Conservation (phyloP, 2,113 vertebrate genomes). For the Lophura nycthemera region DNA sequence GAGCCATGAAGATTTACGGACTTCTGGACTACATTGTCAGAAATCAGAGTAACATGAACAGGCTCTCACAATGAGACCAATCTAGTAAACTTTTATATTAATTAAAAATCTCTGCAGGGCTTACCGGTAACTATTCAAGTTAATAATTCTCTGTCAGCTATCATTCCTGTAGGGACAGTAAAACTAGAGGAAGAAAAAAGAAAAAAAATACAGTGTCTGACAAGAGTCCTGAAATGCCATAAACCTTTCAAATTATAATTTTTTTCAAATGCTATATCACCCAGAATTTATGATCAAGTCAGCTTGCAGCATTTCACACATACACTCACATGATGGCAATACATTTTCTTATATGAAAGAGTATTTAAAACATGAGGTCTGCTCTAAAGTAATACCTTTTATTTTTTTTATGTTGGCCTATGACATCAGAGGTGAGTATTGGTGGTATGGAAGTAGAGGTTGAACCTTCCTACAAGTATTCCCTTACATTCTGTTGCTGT, state of each 20-base stretch:
- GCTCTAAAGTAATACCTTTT: neutral
- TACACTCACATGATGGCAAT: neutral
- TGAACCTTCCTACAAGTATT: neutral
- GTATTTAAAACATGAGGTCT: neutral
- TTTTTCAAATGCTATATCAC: neutral
- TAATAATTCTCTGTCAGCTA: neutral
- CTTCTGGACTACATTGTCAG: neutral
- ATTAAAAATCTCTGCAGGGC: conserved; percentile 19
- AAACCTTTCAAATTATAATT: neutral
- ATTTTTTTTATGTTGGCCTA: neutral
- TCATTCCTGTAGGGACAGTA: neutral
- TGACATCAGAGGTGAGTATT: neutral
- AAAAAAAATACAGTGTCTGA: neutral
- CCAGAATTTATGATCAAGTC: neutral
- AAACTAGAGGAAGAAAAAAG: neutral
- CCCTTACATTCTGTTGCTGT: neutral
- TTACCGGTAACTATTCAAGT: neutral
- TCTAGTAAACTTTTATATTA: conserved; percentile 21
- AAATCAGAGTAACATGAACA: neutral
- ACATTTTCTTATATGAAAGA: neutral
- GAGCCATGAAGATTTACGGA: conserved; percentile 12
- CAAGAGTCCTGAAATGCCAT: neutral
- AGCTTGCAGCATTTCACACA: neutral
- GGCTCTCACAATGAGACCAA: neutral
- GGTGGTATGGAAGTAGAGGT: neutral